Evolutionary conservation across 2,797 vertebrate genomes (phyloP).

Genomic region (Cryptoblepharus egeriae): DNA sequence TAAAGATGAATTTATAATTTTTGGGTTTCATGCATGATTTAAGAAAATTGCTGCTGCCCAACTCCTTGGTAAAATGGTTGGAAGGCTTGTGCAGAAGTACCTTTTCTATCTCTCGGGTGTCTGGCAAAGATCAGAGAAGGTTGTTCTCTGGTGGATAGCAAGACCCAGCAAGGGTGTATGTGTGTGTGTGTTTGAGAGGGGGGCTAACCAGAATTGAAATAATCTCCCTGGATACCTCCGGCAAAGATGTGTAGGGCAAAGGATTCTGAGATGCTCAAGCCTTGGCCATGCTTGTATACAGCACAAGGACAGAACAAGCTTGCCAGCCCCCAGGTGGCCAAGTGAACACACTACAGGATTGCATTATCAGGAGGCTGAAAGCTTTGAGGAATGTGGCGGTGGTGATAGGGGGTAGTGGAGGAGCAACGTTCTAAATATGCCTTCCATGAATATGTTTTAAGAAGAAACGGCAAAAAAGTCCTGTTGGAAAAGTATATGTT

Average conservation of each 20-base stretch:
- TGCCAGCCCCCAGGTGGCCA: background rate
- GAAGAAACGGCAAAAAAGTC: background rate
- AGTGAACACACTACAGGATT: background rate
- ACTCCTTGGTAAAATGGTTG: constrained; percentile 36
- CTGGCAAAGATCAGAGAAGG: constrained; percentile 46
- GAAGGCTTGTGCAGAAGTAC: constrained; percentile 62
- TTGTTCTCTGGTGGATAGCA: constrained; percentile 6
- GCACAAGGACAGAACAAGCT: too few species aligned
- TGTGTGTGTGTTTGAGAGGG: constrained; percentile 20
- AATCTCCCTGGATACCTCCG: constrained; percentile 20
- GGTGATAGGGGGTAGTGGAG: too few species aligned
- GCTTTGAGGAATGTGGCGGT: background rate
- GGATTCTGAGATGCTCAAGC: background rate
- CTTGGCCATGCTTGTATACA: background rate
- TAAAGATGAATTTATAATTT: constrained; percentile 58
- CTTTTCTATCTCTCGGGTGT: constrained; percentile 50
- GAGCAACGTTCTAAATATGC: background rate
- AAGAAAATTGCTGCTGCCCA: constrained; percentile 68
- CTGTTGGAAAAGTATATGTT: background rate
- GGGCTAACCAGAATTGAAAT: background rate
- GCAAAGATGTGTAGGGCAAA: background rate
- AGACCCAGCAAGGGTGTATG: constrained; percentile 21
- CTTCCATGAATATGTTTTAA: too few species aligned
- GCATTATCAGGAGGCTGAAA: background rate
- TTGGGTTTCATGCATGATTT: constrained; percentile 60